Percentiles rank a stretch among this genome's conserved stretches.
phyloP scores from a whole-genome alignment of 2,113 vertebrate species.

The Cavia porcellus region DNA sequence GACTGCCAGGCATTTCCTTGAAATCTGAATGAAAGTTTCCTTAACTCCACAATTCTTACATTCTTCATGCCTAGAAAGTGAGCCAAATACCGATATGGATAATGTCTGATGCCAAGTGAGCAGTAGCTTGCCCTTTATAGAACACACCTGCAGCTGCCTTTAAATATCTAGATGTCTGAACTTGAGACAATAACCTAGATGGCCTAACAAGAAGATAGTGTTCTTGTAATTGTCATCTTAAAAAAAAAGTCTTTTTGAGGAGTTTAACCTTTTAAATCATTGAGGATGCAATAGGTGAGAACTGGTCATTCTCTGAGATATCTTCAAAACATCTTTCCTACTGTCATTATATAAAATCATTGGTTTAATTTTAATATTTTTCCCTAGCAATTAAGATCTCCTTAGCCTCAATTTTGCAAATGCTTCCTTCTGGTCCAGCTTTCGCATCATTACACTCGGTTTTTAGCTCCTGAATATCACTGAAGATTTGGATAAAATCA shows the following conservation, averaged over 20 bases:
- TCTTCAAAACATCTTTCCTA: background rate
- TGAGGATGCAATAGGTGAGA: background rate
- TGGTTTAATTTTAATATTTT: background rate
- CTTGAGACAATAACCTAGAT: background rate
- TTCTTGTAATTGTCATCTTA: background rate
- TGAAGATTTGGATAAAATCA: background rate
- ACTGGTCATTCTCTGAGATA: background rate
- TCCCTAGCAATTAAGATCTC: background rate
- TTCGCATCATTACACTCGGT: background rate
- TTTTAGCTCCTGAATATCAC: background rate
- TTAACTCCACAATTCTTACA: background rate
- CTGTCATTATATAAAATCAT: background rate
- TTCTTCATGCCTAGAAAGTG: background rate
- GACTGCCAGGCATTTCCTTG: background rate
- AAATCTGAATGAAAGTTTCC: background rate
- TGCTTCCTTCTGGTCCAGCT: background rate
- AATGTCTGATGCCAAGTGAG: background rate
- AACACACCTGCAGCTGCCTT: background rate
- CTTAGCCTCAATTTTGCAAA: background rate
- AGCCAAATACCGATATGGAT: background rate
- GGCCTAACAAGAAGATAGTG: background rate
- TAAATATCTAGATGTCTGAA: background rate
- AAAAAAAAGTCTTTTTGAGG: background rate
- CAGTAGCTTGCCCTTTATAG: background rate
- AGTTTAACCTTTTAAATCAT: background rate